Conservation (phyloP, 2,888 invertebrate genomes). For the Augochlorella aurata region DNA sequence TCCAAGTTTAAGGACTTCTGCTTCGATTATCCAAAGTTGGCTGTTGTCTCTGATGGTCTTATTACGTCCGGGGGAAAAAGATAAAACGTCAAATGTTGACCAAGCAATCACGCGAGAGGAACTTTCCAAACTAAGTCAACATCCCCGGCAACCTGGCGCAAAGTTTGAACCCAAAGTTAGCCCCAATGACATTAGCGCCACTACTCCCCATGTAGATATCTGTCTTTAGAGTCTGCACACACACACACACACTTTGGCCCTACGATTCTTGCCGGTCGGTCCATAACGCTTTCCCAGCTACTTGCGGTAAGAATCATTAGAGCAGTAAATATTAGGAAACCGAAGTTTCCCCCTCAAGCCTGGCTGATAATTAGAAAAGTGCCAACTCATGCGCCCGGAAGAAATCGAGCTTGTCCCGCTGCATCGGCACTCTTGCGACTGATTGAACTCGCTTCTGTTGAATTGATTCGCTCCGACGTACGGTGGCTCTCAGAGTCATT, state of each 20-base stretch:
- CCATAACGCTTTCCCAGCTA: not conserved
- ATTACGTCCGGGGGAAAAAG: not conserved
- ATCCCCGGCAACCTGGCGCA: constrained; percentile 1
- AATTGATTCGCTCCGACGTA: not conserved
- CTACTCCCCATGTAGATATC: not conserved
- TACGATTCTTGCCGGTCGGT: not conserved
- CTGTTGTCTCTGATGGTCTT: not conserved
- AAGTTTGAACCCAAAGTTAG: not conserved
- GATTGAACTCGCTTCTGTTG: not conserved
- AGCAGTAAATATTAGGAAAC: not conserved
- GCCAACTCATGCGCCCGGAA: not conserved
- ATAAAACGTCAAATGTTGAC: constrained; percentile 8
- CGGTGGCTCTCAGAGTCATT: not conserved
- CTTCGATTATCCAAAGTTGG: not conserved
- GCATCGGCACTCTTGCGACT: not conserved
- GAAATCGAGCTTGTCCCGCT: not conserved
- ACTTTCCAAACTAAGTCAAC: constrained; percentile 8
- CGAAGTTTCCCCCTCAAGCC: not conserved
- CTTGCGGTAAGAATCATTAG: not conserved
- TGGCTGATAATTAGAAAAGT: not conserved
- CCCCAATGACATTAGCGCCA: constrained; percentile 11
- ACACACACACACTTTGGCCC: not conserved
- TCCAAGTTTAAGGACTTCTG: not conserved
- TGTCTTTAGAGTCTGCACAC: not conserved
- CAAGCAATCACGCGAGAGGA: constrained; percentile 8